Percentiles rank a stretch among this genome's conserved stretches.
Conservation (phyloP, 2,797 vertebrate genomes). For the Paramormyrops hopkinsi region DNA sequence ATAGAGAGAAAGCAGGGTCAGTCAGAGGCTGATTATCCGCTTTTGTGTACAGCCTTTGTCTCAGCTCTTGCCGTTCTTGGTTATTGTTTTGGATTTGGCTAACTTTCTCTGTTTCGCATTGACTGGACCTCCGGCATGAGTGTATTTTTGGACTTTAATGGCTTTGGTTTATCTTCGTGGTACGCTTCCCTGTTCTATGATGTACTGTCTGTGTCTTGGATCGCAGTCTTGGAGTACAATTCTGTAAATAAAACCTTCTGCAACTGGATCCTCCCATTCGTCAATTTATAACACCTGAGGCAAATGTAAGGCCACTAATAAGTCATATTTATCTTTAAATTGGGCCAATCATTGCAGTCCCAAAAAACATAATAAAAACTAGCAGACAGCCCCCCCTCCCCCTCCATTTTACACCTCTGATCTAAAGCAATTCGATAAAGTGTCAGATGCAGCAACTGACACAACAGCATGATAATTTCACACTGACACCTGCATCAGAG, state of each 20-base stretch:
- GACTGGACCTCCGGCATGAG: not conserved
- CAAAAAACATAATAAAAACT: not conserved
- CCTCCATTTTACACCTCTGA: not conserved
- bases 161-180: not conserved
- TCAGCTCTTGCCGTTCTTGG: not conserved
- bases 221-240: not conserved
- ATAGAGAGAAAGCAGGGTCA: not conserved
- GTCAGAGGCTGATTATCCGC: not conserved
- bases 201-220: not conserved
- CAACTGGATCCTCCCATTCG: not conserved
- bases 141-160: not conserved
- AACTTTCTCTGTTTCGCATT: not conserved
- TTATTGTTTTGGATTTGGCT: not conserved
- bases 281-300: not conserved
- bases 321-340: not conserved
- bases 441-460: not conserved
- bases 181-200: not conserved
- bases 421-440: not conserved
- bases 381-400: not conserved
- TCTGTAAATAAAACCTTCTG: not conserved
- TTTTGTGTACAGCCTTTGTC: not conserved
- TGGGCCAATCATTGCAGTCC: not conserved
- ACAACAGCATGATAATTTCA: not conserved
- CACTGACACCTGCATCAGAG: not conserved
- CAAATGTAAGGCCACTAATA: not conserved